Conservation (phyloP, 2,113 vertebrate genomes). For the Anoplopoma fimbria region DNA sequence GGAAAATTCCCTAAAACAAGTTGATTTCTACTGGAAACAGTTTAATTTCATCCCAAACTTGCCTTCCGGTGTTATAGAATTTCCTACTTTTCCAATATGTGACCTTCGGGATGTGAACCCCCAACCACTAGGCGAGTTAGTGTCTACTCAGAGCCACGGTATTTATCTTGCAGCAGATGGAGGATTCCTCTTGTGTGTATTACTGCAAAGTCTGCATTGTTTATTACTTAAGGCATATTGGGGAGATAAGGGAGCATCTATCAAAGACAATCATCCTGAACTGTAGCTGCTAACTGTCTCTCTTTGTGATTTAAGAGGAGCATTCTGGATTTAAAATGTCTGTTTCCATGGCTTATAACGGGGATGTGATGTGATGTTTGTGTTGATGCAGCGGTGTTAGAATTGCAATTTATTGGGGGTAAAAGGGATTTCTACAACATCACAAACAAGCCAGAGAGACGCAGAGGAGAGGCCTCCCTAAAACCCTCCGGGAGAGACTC, state of each 20-base stretch:
- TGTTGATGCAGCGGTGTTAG: slow-evolving; percentile 32
- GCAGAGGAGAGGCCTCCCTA: slow-evolving; percentile 54
- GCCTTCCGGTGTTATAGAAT: too few relatives aligned
- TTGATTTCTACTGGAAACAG: too few relatives aligned
- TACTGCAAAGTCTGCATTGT: slow-evolving; percentile 55
- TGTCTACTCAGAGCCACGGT: slow-evolving; percentile 18
- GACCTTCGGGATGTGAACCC: slow-evolving; percentile 1
- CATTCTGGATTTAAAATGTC: slow-evolving; percentile 10
- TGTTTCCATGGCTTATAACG: slow-evolving; percentile 15
- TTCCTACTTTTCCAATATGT: not conserved
- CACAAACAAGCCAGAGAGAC: slow-evolving; percentile 57
- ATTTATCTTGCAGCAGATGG: slow-evolving; percentile 59
- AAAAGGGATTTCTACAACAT: slow-evolving; percentile 66
- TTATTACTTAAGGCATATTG: slow-evolving; percentile 40
- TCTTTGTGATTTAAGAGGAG: slow-evolving; percentile 41
- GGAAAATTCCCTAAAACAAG: too few relatives aligned
- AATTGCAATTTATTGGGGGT: slow-evolving; percentile 33
- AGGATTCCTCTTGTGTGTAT: slow-evolving; percentile 51
- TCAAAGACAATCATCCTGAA: slow-evolving; percentile 45
- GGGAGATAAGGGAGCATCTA: slow-evolving; percentile 51
- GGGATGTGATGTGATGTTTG: slow-evolving; percentile 42
- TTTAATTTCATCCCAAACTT: too few relatives aligned
- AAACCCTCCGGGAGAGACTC: slow-evolving; percentile 65
- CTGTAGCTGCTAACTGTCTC: slow-evolving; percentile 33
- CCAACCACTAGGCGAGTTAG: not conserved